Evolutionary conservation across 2,113 vertebrate genomes (phyloP).

Genomic region (Shinisaurus crocodilurus): DNA sequence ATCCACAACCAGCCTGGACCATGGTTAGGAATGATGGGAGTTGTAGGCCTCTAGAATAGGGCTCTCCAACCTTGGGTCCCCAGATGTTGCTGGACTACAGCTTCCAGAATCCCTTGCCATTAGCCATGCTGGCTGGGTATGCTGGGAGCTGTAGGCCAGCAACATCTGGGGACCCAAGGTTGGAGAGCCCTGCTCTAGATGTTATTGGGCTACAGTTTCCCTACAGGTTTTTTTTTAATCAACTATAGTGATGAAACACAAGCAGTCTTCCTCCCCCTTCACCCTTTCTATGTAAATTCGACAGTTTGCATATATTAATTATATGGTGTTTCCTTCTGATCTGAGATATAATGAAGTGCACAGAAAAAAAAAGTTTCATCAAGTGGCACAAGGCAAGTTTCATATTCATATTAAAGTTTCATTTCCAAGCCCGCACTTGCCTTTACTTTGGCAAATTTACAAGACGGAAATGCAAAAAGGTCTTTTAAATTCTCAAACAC

Average conservation of each 20-base stretch:
- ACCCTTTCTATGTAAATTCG: conserved; percentile 27
- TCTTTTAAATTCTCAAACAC: conserved; percentile 69
- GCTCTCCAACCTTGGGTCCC: no score
- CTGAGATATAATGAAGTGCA: conserved; percentile 39
- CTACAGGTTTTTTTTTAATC: no score
- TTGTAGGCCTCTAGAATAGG: no score
- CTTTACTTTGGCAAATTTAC: conserved; percentile 70
- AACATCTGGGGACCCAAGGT: no score
- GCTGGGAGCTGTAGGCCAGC: no score
- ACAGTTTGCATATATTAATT: conserved; percentile 17
- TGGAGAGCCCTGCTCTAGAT: no score
- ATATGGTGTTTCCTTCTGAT: conserved; percentile 44
- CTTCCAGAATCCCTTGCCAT: no score
- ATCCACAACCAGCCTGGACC: no score
- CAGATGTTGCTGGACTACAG: no score
- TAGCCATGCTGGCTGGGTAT: no score
- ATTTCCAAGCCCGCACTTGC: conserved; percentile 54
- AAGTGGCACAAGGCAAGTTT: conserved; percentile 55
- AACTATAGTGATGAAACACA: not conserved
- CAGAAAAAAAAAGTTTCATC: conserved; percentile 55
- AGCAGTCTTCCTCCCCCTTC: not conserved
- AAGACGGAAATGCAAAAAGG: conserved; percentile 66
- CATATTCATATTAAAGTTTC: conserved; percentile 63
- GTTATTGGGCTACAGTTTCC: no score
- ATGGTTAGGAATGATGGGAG: no score